Base-by-base conservation (phyloP, 2,113 vertebrate species). In the Brachypteracias leptosomus region DNA sequence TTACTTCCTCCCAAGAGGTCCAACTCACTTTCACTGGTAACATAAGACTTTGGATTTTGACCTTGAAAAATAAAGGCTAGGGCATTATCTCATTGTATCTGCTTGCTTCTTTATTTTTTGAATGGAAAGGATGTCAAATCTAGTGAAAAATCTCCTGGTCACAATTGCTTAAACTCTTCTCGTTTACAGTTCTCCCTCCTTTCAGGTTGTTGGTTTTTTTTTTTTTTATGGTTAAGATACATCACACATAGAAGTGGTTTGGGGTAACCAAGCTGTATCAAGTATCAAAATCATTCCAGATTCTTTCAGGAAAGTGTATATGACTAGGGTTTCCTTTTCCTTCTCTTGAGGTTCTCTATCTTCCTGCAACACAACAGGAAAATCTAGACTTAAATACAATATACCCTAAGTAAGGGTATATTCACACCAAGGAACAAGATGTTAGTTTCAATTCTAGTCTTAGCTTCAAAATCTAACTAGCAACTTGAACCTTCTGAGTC, bases 1-100 rank as follows among this genome's bases (percentile, higher is more conserved):
- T 73, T 51, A 77, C 76, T 95, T 96, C 79, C 94, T 94, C 67
- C 51, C 83, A 54, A 49, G 85, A 72, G 90, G 57, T n/a, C 9
- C 7, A 67, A 57, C 28, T 93, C 33, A 40, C 47, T 95, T 94
- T 78, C 12, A 2, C 3, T 87, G 52, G 57, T 85, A 94, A 90
- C 52, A 24, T 10, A 63, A 78, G 58, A 93, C 52, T 65, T 66
- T 77, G 70, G 59, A 82, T 81, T 85, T 63, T 54, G 52, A 40
- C 82, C 62, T 80, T 46, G 47, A 70, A 67, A 88, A 95, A 51
- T 58, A 90, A 88, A 90, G 29, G 36, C 36, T 49, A 77, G 33
- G 28, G 19, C 55, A 85, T 70, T 95, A 82, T 84, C 33, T 84
- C 9, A 1, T 71, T 77, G 26, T 51, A 73, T 55, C 29, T 63